Evolutionary conservation across 64 coral and sea anemone genomes (phyloP).

Genomic region (Stichodactyla mertensii): DNA sequence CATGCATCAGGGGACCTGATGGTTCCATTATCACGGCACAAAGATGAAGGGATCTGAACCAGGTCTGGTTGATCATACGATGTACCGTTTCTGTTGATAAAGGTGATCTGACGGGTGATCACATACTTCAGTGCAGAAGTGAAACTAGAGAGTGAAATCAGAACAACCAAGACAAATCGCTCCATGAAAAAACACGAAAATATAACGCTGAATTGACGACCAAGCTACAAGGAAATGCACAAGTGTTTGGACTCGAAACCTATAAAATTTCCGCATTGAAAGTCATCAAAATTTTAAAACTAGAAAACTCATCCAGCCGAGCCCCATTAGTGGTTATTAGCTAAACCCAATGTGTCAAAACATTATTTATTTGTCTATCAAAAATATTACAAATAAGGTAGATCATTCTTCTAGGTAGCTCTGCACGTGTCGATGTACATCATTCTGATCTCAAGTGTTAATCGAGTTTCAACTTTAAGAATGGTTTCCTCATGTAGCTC

Average conservation of each 20-base stretch:
- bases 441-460: too few species aligned
- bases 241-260: not conserved
- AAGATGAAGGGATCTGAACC: not conserved
- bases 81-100: too few species aligned
- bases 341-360: not conserved
- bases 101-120: not conserved
- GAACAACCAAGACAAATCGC: not conserved
- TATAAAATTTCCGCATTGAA: not conserved
- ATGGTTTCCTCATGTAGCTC: too few species aligned
- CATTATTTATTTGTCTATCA: not conserved
- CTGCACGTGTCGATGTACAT: too few species aligned
- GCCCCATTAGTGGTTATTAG: too few species aligned
- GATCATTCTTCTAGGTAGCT: too few species aligned
- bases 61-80: not conserved
- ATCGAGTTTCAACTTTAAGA: too few species aligned
- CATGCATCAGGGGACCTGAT: not conserved
- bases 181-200: not conserved
- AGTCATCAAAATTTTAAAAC: not conserved
- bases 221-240: not conserved
- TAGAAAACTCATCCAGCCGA: not conserved
- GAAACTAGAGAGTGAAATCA: not conserved
- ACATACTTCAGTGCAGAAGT: not conserved
- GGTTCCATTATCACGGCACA: not conserved
- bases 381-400: not conserved
- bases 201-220: not conserved